Percentiles rank a stretch among this genome's conserved stretches.
Conservation (phyloP, 2,113 vertebrate species). For the Octodon degus region DNA sequence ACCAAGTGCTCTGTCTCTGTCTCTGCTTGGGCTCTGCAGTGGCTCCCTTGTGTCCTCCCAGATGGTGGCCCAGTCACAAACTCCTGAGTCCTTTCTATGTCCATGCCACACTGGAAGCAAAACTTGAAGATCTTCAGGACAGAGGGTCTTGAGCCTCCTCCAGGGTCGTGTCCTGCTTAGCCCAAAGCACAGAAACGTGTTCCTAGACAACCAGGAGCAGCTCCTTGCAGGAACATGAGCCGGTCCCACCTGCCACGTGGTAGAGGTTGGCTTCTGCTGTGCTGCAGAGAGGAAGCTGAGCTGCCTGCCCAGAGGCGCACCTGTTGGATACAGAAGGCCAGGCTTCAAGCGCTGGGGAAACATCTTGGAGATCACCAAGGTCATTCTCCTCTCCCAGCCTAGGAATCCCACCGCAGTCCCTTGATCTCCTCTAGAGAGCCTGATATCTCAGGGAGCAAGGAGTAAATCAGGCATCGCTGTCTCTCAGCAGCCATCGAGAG, state of each 20-base stretch:
- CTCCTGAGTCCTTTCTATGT: background rate
- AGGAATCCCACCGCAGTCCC: background rate
- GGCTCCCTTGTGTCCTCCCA: background rate
- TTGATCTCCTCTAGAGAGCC: background rate
- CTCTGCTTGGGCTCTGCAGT: background rate
- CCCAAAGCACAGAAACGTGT: background rate
- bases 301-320: fast-evolving
- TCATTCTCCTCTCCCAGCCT: background rate
- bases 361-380: background rate
- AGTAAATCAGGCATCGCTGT: background rate
- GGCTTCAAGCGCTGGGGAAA: background rate
- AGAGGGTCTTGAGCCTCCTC: background rate
- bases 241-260: background rate
- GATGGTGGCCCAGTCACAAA: background rate
- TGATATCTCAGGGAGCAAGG: background rate
- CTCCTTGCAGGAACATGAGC: background rate
- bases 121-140: background rate
- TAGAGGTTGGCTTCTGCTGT: fast-evolving
- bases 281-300: background rate
- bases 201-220: background rate
- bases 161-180: background rate
- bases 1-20: too few relatives aligned
- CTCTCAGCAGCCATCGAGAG: background rate
- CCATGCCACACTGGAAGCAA: background rate
- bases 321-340: too few relatives aligned